These are phyloP conservation scores for Stratiolaelaps scimitus DNA, from an alignment of 1,140 invertebrate genomes.

Conservation along the genomic window DNA sequence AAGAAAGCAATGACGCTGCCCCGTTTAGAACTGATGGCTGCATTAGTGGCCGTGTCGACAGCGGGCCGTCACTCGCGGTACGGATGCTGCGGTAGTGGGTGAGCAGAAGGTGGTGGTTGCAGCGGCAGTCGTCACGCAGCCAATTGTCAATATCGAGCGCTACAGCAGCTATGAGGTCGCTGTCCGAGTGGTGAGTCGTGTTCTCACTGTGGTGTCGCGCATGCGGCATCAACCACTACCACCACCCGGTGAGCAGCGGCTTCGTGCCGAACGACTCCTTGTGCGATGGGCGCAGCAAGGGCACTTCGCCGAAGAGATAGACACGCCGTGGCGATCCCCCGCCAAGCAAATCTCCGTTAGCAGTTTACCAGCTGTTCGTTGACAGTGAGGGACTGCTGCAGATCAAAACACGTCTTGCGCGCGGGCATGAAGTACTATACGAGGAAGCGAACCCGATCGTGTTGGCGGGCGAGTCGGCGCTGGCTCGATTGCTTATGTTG, in stretches of 20 bases:
- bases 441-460: background rate
- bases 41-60: background rate
- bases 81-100: too few species aligned
- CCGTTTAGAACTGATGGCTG: conserved; percentile 31
- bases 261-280: too few species aligned
- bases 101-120: too few species aligned
- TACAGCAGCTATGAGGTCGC: background rate
- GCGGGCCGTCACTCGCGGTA: background rate
- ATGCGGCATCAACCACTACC: too few species aligned
- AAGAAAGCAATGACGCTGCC: conserved; percentile 32
- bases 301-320: too few species aligned
- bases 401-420: background rate
- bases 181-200: too few species aligned
- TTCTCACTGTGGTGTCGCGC: too few species aligned
- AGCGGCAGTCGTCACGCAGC: background rate
- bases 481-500: background rate
- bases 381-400: conserved; percentile 11
- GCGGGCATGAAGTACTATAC: background rate
- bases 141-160: background rate
- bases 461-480: background rate
- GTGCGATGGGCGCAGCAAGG: too few species aligned
- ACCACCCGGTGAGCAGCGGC: too few species aligned
- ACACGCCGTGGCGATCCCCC: background rate
- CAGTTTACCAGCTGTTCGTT: conserved; percentile 22
- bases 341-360: conserved; percentile 11